Conservation (phyloP, 2,113 vertebrate species). For the Aythya baeri region DNA sequence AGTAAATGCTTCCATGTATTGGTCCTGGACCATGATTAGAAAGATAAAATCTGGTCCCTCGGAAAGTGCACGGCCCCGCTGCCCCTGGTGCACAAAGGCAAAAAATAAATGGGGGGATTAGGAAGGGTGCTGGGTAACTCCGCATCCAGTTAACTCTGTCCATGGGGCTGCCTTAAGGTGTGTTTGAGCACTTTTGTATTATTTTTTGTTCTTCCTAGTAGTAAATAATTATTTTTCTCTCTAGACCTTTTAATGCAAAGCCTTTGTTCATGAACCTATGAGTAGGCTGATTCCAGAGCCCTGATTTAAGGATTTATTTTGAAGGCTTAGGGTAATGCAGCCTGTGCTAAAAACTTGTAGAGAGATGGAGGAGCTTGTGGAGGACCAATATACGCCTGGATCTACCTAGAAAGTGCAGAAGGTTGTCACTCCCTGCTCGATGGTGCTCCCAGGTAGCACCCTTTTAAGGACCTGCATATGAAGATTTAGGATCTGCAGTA, state of each 20-base stretch:
- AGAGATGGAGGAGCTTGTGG: fast-evolving
- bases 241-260: background rate
- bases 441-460: no score
- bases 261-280: background rate
- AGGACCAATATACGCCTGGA: no score
- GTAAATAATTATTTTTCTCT: background rate
- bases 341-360: background rate
- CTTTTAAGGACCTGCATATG: fast-evolving
- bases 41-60: constrained; percentile 62
- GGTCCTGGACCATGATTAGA: constrained; percentile 33
- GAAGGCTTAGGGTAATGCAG: background rate
- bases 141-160: background rate
- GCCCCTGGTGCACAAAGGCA: background rate
- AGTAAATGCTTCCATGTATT: constrained; percentile 55
- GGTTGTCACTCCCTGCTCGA: background rate
- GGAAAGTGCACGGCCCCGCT: constrained; percentile 12
- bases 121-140: background rate
- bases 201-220: background rate
- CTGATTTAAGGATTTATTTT: background rate
- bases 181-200: background rate
- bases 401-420: background rate
- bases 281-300: background rate
- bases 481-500: background rate
- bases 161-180: background rate
- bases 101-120: constrained; percentile 17